Conservation (phyloP, 2,888 invertebrate genomes). For the Crocallis elinguaria region DNA sequence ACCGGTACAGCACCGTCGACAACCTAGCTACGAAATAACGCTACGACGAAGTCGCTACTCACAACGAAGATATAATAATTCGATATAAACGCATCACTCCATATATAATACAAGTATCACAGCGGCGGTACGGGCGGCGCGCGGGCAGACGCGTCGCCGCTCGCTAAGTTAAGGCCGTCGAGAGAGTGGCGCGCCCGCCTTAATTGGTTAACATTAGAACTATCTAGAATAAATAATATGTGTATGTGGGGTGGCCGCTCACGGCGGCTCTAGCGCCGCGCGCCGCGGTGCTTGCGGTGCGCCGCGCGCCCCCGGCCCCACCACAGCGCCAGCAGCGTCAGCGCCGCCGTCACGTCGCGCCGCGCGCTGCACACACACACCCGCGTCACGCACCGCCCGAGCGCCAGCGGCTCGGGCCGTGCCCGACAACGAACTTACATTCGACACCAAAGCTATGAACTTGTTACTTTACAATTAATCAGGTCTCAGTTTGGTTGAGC, state of each 20-base stretch:
- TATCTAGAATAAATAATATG: slow-evolving; percentile 80
- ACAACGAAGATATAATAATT: slow-evolving; percentile 33
- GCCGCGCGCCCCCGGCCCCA: slow-evolving; percentile 67
- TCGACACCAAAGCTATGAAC: too few species aligned
- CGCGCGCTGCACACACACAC: slow-evolving; percentile 54
- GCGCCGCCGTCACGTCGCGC: slow-evolving; percentile 56
- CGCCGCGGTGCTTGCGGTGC: slow-evolving; percentile 85
- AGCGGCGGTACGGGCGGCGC: slow-evolving; percentile 55
- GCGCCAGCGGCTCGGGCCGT: not conserved
- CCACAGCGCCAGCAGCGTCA: slow-evolving; percentile 73
- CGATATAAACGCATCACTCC: slow-evolving; percentile 29
- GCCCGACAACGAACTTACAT: too few species aligned
- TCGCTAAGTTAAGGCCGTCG: slow-evolving; percentile 65
- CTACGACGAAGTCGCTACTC: slow-evolving; percentile 34
- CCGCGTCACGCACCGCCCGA: not conserved
- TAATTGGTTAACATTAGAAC: slow-evolving; percentile 81
- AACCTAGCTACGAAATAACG: slow-evolving; percentile 30
- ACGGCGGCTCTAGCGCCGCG: slow-evolving; percentile 83
- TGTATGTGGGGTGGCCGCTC: slow-evolving; percentile 52
- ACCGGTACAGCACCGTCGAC: slow-evolving; percentile 9
- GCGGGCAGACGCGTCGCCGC: slow-evolving; percentile 59
- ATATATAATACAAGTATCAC: slow-evolving; percentile 32
- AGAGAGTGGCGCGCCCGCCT: slow-evolving; percentile 65
- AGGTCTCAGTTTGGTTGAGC: too few species aligned
- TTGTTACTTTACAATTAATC: too few species aligned